Conservation (phyloP, 1,140 invertebrate species). For the Potamilus streckersoni region DNA sequence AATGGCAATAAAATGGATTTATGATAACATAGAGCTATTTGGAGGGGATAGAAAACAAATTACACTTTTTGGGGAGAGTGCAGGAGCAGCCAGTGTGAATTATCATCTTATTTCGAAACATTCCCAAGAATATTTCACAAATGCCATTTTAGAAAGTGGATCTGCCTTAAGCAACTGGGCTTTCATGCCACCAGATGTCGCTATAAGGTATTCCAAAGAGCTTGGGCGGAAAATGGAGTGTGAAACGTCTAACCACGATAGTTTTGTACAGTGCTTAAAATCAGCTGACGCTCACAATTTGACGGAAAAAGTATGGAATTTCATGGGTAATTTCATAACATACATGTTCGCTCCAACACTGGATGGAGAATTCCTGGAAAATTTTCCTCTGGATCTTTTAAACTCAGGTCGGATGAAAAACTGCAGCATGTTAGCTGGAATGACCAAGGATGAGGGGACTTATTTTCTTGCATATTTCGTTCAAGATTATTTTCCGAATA, state of each 20-base stretch:
- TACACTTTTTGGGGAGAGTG: constrained; percentile 31
- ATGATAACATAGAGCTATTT: constrained; percentile 31
- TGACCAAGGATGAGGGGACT: constrained; percentile 84
- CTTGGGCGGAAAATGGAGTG: constrained; percentile 34
- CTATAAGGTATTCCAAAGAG: constrained; percentile 74
- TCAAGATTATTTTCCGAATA: constrained; percentile 7
- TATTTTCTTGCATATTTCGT: constrained; percentile 51
- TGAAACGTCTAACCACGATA: constrained; percentile 45
- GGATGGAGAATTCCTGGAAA: constrained; percentile 89
- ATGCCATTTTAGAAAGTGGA: constrained; percentile 75
- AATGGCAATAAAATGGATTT: constrained; percentile 30
- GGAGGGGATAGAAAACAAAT: constrained; percentile 29
- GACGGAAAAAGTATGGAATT: constrained; percentile 84
- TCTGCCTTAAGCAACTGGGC: constrained; percentile 85
- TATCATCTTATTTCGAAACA: constrained; percentile 91
- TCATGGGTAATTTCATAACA: constrained; percentile 3
- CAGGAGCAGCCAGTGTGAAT: constrained; percentile 64
- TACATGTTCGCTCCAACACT: constrained; percentile 87
- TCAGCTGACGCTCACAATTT: constrained; percentile 77
- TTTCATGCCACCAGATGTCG: constrained; percentile 84
- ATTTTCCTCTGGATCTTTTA: constrained; percentile 81
- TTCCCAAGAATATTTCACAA: constrained; percentile 84
- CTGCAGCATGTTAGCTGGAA: constrained; percentile 89
- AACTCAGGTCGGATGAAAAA: constrained; percentile 89
- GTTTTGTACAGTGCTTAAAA: constrained; percentile 83